A percentile compares a stretch with the other conserved stretches of the same genome.
Conservation (phyloP, 2,888 invertebrate species). For the Mactromeris polynyma region DNA sequence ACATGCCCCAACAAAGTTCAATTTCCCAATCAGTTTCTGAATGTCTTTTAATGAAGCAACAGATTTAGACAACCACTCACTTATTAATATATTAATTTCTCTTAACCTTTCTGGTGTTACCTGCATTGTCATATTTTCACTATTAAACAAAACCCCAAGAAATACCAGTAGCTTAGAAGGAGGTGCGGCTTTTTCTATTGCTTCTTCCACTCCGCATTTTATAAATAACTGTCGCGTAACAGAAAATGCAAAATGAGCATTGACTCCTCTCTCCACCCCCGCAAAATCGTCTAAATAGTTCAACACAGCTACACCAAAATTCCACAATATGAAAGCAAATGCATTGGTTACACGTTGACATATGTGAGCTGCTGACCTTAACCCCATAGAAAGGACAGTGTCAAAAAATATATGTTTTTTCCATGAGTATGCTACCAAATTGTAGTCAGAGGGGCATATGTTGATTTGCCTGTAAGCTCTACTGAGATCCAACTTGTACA, state of each 20-base stretch:
- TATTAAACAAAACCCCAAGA: neutral
- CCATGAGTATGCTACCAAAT: constrained; percentile 13
- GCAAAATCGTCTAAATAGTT: constrained; percentile 28
- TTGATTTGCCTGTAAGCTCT: constrained; percentile 31
- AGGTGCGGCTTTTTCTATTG: neutral
- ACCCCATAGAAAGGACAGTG: no score
- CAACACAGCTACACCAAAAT: constrained; percentile 18
- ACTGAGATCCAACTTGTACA: constrained; percentile 19
- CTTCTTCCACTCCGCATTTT: constrained; percentile 1
- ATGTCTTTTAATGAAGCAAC: neutral
- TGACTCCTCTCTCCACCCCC: neutral
- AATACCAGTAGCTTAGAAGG: neutral
- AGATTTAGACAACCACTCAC: neutral
- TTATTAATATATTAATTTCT: neutral
- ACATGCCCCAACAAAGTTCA: constrained; percentile 14
- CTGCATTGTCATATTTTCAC: neutral
- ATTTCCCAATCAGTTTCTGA: constrained; percentile 9
- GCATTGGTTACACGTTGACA: constrained; percentile 14
- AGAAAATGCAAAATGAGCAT: constrained; percentile 2
- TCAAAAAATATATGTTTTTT: neutral
- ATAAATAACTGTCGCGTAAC: neutral
- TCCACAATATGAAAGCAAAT: constrained; percentile 17
- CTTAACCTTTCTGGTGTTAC: neutral
- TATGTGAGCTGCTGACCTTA: neutral
- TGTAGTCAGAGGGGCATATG: constrained; percentile 5